These are phyloP conservation scores for Lethenteron camtschaticum DNA, from an alignment of 2,113 vertebrate genomes.

Conservation along the genomic window DNA sequence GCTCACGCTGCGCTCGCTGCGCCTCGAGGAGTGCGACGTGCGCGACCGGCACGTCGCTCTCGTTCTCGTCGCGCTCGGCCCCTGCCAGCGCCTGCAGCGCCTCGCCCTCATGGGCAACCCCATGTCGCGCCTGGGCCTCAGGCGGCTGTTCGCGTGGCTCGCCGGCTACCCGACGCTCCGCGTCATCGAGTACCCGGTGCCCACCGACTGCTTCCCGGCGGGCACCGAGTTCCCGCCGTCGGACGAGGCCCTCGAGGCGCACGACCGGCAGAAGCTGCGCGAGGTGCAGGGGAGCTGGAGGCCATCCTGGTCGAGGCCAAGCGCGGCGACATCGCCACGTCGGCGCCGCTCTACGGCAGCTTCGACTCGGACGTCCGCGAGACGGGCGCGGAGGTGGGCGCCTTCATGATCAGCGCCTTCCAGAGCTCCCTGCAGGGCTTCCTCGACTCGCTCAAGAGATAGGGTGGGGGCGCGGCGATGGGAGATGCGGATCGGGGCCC, in stretches of 20 bases:
- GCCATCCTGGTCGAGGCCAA: conserved; percentile 33
- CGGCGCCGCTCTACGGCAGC: conserved; percentile 45
- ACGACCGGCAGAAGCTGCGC: conserved; percentile 40
- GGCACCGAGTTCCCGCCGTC: conserved; percentile 45
- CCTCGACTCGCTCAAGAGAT: too few relatives aligned
- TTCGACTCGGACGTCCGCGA: conserved; percentile 64
- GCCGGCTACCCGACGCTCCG: conserved; percentile 31
- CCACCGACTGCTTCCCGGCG: conserved; percentile 55
- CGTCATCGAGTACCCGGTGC: conserved; percentile 59
- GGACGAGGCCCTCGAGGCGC: conserved; percentile 30
- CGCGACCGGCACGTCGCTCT: conserved; percentile 34
- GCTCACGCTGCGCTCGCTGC: conserved; percentile 29
- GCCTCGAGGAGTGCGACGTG: conserved; percentile 58
- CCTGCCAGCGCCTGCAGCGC: conserved; percentile 37
- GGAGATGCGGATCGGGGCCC: too few relatives aligned
- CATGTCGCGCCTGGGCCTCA: conserved; percentile 30
- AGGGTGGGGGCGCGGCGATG: too few relatives aligned
- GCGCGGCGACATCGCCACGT: conserved; percentile 34
- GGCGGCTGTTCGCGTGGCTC: conserved; percentile 32
- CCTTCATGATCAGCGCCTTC: conserved; percentile 21
- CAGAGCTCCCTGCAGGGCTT: too few relatives aligned
- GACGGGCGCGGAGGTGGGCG: conserved; percentile 56
- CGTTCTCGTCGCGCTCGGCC: conserved; percentile 27
- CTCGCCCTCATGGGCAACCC: conserved; percentile 71
- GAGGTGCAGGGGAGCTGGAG: conserved; percentile 29